These are phyloP conservation scores for Procavia capensis DNA, from an alignment of 2,113 vertebrate genomes.

Conservation along the genomic window DNA sequence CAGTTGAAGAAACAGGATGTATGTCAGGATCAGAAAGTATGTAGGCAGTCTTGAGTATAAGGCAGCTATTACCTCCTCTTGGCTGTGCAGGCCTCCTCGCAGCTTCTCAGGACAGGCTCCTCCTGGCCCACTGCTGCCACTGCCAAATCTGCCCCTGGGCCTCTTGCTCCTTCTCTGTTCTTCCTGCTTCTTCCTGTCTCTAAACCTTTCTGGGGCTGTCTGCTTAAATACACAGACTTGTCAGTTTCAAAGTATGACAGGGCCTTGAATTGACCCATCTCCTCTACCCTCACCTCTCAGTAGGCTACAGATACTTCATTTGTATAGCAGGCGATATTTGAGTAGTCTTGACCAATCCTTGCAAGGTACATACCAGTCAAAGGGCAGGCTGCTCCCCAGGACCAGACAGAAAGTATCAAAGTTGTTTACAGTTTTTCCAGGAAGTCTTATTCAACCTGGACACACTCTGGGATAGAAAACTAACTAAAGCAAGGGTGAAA, in stretches of 20 bases:
- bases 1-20: not conserved
- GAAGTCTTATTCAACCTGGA: not conserved
- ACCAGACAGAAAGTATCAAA: not conserved
- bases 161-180: not conserved
- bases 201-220: not conserved
- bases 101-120: not conserved
- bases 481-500: not conserved
- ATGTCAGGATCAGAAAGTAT: not conserved
- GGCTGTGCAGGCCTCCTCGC: not conserved
- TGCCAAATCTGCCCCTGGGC: not conserved
- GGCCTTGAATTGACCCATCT: too few species aligned
- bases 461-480: not conserved
- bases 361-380: not conserved
- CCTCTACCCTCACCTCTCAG: not conserved
- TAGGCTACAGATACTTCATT: not conserved
- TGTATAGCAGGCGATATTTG: not conserved
- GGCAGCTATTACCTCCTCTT: not conserved
- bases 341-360: not conserved
- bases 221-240: not conserved
- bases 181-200: not conserved
- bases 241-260: not conserved
- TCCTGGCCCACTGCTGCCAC: not conserved
- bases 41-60: not conserved
- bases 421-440: not conserved
- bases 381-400: not conserved